Base-by-base conservation (phyloP, 2,888 invertebrate genomes). In the Eupithecia abbreviata region DNA sequence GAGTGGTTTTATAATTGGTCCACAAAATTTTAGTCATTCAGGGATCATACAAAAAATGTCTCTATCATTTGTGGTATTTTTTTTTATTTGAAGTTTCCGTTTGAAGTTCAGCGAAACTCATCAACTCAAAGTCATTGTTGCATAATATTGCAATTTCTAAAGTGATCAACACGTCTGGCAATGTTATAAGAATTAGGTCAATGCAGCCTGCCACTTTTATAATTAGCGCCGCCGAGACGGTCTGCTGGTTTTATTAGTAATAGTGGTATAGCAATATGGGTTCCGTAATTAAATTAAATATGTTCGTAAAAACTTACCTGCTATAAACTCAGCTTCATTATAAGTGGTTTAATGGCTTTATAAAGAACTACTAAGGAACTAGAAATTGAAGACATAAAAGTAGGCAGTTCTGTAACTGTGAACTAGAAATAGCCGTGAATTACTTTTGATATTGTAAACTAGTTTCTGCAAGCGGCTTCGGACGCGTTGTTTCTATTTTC, bases 181-280 rank as follows among this genome's bases (percentile, higher is more conserved):
- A 68, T 66, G 49, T 65, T 47, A 42, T n/a, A 68, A 58, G 51
- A 78, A 75, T 78, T 78, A 69, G 78, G 76, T 73, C 78, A 78
- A 51, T 65, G 73, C 78, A 76, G 75, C 47, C 75, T 73, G 55
- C 74, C 42, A 74, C 65, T 75, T 78, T 76, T 76, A 55, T 68
- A 76, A 78, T 78, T 71, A 76, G 73, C 72, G 15, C 75, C 45
- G 73, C 73, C 72, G 58, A 67, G 65, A 68, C 73, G 76, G 76
- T 78, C 78, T 76, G 78, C 12, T 74, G 72, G 76, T 69, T 78
- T 72, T 72, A 78, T 78, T 78, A 62, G 62, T 62, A 62, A 18
- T 62, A 62, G 30, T 62, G 68, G 73, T 67, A 75, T 73, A 62
- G 75, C 71, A 45, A 68, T 69, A 47, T 68, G 42, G 71, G 75